Evolutionary conservation across 2,888 invertebrate species (phyloP), one percentile per base, ranked within the genome.

Genomic region (Polyommatus iphigenia): DNA sequence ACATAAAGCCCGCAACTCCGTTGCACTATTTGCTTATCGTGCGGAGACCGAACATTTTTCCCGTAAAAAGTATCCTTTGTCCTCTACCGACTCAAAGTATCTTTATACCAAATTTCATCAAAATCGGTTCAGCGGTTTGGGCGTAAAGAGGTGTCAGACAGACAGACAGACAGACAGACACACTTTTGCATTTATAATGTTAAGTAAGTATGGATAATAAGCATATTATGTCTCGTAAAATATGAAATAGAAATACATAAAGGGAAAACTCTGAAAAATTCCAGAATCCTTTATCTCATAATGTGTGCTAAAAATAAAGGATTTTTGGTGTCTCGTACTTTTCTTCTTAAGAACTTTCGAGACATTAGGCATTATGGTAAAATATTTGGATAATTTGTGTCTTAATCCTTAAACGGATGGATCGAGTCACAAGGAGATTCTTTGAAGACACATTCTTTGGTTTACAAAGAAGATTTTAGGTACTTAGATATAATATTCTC

Each of bases 341-440:
- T 79, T 76, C 75, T 81, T 81, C 80, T 73, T 67, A 29, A 15
- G 67, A 13, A 67, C 67, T 18, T 29, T 67, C 67, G 67, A 29
- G 29, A 67, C 4, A 67, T 67, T 67, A 67, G 29, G 67, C 15
- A 29, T 67, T 32, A 32, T 67, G 18, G 67, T 67, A 67, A 67
- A 67, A 67, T 67, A 67, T 67, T 67, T 5, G 57, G 78, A 78
- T 72, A 71, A 77, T 73, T 79, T 78, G 59, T 71, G 77, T 78
- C 72, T 46, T 79, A 77, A 72, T 77, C 77, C 62, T 67, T 46
- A 77, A 67, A 36, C 24, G 67, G 67, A 67, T 77, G 24, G 67
- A 6, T 32, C 15, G 5, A 15, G 67, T 18, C 15, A 29, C 67
- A 67, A 18, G 24, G 24, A 67, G 67, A 29, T 67, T 67, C 13